These are phyloP conservation scores for Liolophura sinensis DNA, from an alignment of 1,140 invertebrate species.

Conservation along the genomic window DNA sequence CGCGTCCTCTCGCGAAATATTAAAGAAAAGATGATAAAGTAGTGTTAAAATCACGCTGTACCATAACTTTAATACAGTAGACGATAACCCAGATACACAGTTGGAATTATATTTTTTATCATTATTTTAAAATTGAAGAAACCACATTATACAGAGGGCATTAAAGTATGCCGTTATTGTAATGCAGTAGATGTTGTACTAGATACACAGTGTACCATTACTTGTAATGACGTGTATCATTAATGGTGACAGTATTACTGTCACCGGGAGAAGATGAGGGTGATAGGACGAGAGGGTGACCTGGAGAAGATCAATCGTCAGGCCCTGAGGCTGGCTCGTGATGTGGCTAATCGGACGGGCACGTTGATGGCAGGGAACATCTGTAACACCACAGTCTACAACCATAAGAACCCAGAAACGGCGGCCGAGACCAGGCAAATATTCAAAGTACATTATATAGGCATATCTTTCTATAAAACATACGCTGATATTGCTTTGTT, in stretches of 20 bases:
- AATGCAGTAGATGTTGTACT: background rate
- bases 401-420: slow-evolving; percentile 7
- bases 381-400: slow-evolving; percentile 27
- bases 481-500: too few species aligned
- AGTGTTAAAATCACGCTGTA: background rate
- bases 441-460: slow-evolving; percentile 45
- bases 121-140: too few species aligned
- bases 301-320: slow-evolving; percentile 18
- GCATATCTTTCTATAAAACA: too few species aligned
- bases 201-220: background rate
- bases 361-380: slow-evolving; percentile 21
- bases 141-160: too few species aligned
- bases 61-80: background rate
- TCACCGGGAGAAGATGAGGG: background rate
- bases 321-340: slow-evolving; percentile 19
- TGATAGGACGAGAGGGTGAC: background rate
- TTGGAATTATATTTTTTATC: too few species aligned
- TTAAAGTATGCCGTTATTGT: too few species aligned
- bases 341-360: slow-evolving; percentile 17
- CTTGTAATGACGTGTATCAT: background rate
- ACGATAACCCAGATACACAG: too few species aligned
- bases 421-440: slow-evolving; percentile 52
- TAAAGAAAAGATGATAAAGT: background rate
- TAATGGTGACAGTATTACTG: background rate
- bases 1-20: background rate